These are phyloP conservation scores for Pomatorhinus ruficollis DNA, from an alignment of 2,113 vertebrate species.

Conservation along the genomic window DNA sequence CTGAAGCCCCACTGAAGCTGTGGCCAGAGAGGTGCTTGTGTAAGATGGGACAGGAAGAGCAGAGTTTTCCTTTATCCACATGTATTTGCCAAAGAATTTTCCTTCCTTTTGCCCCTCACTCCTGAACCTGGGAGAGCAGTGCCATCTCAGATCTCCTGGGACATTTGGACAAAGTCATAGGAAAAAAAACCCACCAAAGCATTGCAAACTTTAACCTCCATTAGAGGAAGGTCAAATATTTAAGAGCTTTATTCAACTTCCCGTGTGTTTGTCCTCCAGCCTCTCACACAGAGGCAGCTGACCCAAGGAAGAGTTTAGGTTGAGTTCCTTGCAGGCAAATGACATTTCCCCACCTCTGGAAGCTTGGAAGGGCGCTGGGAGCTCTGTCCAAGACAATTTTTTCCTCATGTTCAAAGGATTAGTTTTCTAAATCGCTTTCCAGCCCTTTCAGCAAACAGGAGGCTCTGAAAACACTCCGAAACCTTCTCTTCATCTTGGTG, in stretches of 20 bases:
- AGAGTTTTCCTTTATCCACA: background rate
- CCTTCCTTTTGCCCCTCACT: background rate
- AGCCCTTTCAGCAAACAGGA: background rate
- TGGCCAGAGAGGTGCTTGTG: background rate
- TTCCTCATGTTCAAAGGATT: slow-evolving; percentile 53
- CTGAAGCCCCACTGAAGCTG: background rate
- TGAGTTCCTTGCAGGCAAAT: background rate
- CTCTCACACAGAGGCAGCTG: background rate
- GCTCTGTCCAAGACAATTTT: slow-evolving; percentile 33
- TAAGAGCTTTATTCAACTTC: background rate
- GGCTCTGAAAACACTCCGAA: slow-evolving; percentile 45
- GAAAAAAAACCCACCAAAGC: background rate
- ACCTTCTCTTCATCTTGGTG: background rate
- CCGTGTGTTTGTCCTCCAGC: background rate
- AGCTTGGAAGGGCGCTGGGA: background rate
- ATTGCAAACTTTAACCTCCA: background rate
- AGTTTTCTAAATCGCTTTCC: slow-evolving; percentile 42
- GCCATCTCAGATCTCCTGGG: background rate
- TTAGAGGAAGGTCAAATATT: background rate
- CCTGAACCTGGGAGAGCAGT: background rate
- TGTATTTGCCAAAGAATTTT: background rate
- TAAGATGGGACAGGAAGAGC: rapidly evolving
- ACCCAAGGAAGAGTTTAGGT: background rate
- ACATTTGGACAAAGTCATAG: background rate
- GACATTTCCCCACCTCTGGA: background rate